Percentiles rank a stretch among this genome's conserved stretches.
phyloP scores from a whole-genome alignment of 2,113 vertebrate species.

The Pangasianodon hypophthalmus region DNA sequence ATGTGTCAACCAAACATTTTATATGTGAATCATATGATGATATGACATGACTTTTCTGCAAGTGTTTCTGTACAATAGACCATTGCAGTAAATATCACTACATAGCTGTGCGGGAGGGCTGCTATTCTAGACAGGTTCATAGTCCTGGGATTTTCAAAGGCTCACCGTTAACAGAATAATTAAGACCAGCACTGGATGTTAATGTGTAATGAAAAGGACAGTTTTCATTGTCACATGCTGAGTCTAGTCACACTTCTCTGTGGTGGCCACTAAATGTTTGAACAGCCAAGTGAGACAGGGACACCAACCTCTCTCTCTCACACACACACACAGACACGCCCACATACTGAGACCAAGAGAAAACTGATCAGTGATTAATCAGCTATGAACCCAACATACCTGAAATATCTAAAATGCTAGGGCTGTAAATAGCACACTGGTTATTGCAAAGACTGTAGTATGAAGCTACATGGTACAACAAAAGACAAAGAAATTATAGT shows the following conservation, averaged over 20 bases:
- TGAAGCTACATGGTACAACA: background rate
- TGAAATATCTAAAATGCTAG: background rate
- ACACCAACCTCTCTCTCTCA: background rate
- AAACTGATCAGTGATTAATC: slow-evolving; percentile 21
- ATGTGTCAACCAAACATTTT: background rate
- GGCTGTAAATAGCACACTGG: background rate
- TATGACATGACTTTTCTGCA: background rate
- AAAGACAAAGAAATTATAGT: background rate
- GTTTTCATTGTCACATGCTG: slow-evolving; percentile 17
- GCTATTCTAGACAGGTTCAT: background rate
- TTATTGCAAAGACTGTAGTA: background rate
- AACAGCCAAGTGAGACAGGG: slow-evolving; percentile 19
- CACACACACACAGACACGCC: background rate
- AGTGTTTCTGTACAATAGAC: background rate
- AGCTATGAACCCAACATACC: slow-evolving; percentile 23
- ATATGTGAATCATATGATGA: background rate
- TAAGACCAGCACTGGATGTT: background rate
- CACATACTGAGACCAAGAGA: background rate
- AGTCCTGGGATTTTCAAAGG: background rate
- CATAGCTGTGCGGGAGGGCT: background rate
- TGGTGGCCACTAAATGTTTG: slow-evolving; percentile 56
- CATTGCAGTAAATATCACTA: background rate
- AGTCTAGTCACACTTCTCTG: slow-evolving; percentile 71
- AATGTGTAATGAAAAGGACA: slow-evolving; percentile 7
- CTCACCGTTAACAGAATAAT: slow-evolving; percentile 6